Percentiles rank a stretch among this genome's conserved stretches.
Conservation (phyloP, 2,113 vertebrate species). For the Irena cyanogastra region DNA sequence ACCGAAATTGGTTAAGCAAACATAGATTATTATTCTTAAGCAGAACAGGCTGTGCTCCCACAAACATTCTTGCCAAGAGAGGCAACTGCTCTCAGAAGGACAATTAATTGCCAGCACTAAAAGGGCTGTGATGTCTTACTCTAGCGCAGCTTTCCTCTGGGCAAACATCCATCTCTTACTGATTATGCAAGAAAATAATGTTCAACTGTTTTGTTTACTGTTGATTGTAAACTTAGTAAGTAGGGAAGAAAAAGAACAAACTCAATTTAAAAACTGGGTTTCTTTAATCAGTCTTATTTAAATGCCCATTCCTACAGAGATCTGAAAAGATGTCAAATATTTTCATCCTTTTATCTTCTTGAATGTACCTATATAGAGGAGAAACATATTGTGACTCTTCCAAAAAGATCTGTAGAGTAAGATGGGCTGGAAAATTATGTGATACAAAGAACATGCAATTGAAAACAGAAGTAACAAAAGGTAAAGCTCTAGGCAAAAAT, state of each 20-base stretch:
- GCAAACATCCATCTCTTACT: background rate
- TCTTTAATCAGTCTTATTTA: background rate
- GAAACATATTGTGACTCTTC: background rate
- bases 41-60: background rate
- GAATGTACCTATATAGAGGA: background rate
- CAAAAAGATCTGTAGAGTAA: background rate
- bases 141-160: background rate
- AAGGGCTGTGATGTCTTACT: background rate
- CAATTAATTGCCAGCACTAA: background rate
- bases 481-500: constrained; percentile 9
- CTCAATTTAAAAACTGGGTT: background rate
- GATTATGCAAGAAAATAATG: background rate
- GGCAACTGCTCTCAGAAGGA: background rate
- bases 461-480: background rate
- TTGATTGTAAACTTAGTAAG: background rate
- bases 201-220: background rate
- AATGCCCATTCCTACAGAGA: background rate
- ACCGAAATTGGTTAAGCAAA: background rate
- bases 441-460: background rate
- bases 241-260: background rate
- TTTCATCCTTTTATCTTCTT: background rate
- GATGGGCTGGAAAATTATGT: background rate
- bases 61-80: background rate
- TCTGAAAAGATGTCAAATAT: background rate
- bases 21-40: background rate